These are phyloP conservation scores for Halotydeus destructor DNA, from an alignment of 1,140 invertebrate genomes.

Conservation along the genomic window DNA sequence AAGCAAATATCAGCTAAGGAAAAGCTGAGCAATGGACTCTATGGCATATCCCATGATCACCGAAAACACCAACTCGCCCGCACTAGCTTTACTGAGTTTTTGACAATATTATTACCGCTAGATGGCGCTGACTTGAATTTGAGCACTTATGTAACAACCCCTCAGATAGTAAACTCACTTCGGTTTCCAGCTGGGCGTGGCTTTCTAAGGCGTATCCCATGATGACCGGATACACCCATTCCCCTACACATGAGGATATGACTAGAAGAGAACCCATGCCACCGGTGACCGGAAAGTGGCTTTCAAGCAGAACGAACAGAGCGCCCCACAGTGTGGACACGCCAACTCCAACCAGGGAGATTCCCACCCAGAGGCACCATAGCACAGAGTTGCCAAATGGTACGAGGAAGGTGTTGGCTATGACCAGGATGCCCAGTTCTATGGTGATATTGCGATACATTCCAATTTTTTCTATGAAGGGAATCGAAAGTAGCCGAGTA, in stretches of 20 bases:
- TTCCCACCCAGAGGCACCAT: neutral
- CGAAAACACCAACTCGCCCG: no score
- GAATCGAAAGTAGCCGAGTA: conserved; percentile 23
- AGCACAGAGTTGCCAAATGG: neutral
- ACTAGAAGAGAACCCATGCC: neutral
- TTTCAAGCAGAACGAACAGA: neutral
- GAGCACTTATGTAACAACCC: no score
- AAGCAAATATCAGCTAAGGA: no score
- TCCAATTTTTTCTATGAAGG: conserved; percentile 23
- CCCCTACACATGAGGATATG: neutral
- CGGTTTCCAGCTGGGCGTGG: no score
- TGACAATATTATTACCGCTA: no score
- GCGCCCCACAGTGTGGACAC: neutral
- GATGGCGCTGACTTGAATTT: no score
- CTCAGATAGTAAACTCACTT: no score
- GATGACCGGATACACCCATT: neutral
- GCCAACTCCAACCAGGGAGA: neutral
- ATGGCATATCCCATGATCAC: no score
- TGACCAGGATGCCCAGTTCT: neutral
- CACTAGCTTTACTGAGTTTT: no score
- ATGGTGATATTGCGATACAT: no score
- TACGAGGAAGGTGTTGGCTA: neutral
- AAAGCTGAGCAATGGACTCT: no score
- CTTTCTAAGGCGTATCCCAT: no score
- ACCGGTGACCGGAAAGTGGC: neutral